Base-by-base conservation (phyloP, 1,140 invertebrate genomes). In the Halictus rubicundus region DNA sequence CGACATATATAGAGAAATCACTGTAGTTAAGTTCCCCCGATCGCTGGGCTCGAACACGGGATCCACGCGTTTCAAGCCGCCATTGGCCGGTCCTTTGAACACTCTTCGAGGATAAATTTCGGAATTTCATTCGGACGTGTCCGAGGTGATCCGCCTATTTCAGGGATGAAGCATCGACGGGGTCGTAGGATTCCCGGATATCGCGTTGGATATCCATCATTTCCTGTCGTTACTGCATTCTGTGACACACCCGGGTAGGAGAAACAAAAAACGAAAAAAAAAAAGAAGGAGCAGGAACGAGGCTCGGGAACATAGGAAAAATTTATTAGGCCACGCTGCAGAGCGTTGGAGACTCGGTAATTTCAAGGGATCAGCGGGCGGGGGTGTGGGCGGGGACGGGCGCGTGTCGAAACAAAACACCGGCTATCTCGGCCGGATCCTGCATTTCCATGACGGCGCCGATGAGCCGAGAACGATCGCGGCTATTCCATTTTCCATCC, bases 401-500 rank as follows among this genome's bases (percentile, higher is more conserved):
- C 64, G 23, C 10, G 57, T 6, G 27, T 65, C 27, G 71, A 27
- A 72, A 75, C 71, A 63, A 80, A 74, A 57, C 68, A 16, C n/a
- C 42, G 66, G 46, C 59, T 83, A 84, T 78, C 81, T 65, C 69
- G 66, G 68, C 27, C 68, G 64, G 77, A 76, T 74, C 61, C 68
- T n/a, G 72, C 68, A 64, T 83, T 76, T 83, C 82, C 71, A 68
- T 54, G 71, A 80, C 77, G 77, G 54, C 72, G 72, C 60, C 83
- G 78, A 84, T 84, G 83, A 77, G 78, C 68, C 72, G 78, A 70
- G 72, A 71, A 69, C 78, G 83, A 73, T 78, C 83, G 74, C 68
- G 21, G 75, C 75, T 79, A 85, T 85, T 85, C 77, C 83, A 85
- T 82, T 85, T 85, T 86, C 83, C 83, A 85, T 85, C 64, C 73